Conservation (phyloP, 2,888 invertebrate species). For the Sympetrum striolatum region DNA sequence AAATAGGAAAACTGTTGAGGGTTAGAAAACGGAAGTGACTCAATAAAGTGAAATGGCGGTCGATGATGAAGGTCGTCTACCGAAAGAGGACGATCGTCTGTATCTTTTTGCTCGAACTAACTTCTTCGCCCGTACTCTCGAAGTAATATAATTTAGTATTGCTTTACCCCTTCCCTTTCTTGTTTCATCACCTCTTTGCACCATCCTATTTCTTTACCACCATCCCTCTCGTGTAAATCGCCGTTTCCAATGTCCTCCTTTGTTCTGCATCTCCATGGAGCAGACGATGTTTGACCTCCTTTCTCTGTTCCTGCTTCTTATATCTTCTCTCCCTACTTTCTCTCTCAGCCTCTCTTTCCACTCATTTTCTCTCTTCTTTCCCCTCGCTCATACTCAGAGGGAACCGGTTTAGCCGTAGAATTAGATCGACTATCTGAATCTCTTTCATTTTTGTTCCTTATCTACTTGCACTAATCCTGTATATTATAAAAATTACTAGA, state of each 20-base stretch:
- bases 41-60: background rate
- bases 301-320: background rate
- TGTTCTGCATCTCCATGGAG: background rate
- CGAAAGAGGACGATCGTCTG: background rate
- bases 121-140: background rate
- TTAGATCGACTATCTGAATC: background rate
- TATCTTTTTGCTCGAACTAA: background rate
- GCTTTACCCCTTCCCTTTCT: background rate
- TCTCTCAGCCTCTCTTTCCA: background rate
- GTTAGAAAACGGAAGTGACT: background rate
- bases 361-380: background rate
- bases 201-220: background rate
- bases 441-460: background rate
- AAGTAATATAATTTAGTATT: background rate
- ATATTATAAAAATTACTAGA: no score
- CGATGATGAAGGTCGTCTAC: background rate
- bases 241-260: background rate
- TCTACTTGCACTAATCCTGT: no score
- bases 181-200: no score
- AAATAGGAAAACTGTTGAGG: background rate
- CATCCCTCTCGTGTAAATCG: background rate
- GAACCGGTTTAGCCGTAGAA: background rate
- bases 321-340: background rate
- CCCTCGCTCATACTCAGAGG: background rate
- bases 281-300: constrained; percentile 14